These are phyloP conservation scores for Drosophila peninsularis DNA, from an alignment of 2,888 invertebrate species.

Conservation along the genomic window DNA sequence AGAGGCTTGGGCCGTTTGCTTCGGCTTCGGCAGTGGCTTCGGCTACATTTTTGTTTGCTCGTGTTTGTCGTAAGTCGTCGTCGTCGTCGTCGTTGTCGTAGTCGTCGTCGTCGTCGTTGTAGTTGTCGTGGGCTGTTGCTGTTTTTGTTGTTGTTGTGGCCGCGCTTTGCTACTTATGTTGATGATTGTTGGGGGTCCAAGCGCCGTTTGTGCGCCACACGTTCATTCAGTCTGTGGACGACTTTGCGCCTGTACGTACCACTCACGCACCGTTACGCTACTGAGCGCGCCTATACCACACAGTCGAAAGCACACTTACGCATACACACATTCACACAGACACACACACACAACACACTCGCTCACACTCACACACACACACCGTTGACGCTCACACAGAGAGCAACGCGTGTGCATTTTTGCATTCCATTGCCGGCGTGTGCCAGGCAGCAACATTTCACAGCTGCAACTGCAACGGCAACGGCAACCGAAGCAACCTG, in stretches of 20 bases:
- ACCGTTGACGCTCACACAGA: conserved; percentile 10
- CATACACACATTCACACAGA: conserved; percentile 29
- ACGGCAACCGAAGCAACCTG: conserved; percentile 38
- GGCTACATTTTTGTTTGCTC: conserved; percentile 71
- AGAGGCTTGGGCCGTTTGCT: conserved; percentile 56
- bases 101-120: conserved; percentile 29
- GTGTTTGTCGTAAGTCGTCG: conserved; percentile 75
- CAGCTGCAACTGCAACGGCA: conserved; percentile 55
- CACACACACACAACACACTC: conserved; percentile 19
- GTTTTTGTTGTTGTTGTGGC: conserved; percentile 54
- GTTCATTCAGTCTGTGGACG: conserved; percentile 83
- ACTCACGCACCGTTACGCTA: conserved; percentile 70
- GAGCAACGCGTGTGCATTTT: conserved; percentile 56
- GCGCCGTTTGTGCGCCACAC: conserved; percentile 80
- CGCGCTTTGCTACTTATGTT: conserved; percentile 72
- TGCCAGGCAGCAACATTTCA: conserved; percentile 65
- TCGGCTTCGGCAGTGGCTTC: conserved; percentile 66
- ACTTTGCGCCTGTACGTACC: conserved; percentile 83
- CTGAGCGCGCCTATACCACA: conserved; percentile 47
- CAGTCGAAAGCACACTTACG: conserved; percentile 7
- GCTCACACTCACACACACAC: conserved; percentile 27
- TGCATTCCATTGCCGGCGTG: conserved; percentile 73
- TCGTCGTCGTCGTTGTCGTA: conserved; percentile 44
- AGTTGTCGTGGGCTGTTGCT: conserved; percentile 47
- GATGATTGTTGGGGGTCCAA: conserved; percentile 80